Percentiles rank a stretch among this genome's conserved stretches.
Evolutionary conservation across 2,113 vertebrate species (phyloP).

Genomic region (Struthidea cinerea): DNA sequence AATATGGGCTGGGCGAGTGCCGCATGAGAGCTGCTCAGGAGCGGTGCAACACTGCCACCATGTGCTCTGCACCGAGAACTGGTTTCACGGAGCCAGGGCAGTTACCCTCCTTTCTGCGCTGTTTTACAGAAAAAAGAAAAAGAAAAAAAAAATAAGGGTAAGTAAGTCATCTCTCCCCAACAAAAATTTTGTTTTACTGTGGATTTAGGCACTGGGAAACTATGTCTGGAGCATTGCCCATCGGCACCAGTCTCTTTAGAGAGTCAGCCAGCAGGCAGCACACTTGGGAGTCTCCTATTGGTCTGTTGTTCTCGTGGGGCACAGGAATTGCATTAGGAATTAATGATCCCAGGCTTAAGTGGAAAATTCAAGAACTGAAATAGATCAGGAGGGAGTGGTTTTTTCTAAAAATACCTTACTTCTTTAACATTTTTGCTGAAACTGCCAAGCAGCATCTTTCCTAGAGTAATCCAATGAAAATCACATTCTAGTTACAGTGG

Average conservation of each 20-base stretch:
- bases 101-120: not conserved
- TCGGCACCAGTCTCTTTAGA: not conserved
- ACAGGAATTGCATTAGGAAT: not conserved
- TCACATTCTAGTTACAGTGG: not conserved
- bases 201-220: not conserved
- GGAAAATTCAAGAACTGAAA: not conserved
- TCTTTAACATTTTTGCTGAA: not conserved
- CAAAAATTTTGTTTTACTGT: not conserved
- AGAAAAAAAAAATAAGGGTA: not conserved
- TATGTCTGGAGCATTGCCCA: not conserved
- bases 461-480: not conserved
- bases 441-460: not conserved
- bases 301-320: not conserved
- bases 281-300: not conserved
- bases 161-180: not conserved
- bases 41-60: slow-evolving; percentile 66
- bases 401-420: not conserved
- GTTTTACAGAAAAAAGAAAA: not conserved
- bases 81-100: not conserved
- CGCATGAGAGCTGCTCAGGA: not conserved
- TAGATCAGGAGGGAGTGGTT: not conserved
- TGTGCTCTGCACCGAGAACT: not conserved
- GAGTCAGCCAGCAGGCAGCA: not conserved
- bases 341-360: not conserved
- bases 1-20: not conserved